These are phyloP conservation scores for Butastur rufipennis DNA, from an alignment of 2,113 vertebrate species.

Conservation along the genomic window DNA sequence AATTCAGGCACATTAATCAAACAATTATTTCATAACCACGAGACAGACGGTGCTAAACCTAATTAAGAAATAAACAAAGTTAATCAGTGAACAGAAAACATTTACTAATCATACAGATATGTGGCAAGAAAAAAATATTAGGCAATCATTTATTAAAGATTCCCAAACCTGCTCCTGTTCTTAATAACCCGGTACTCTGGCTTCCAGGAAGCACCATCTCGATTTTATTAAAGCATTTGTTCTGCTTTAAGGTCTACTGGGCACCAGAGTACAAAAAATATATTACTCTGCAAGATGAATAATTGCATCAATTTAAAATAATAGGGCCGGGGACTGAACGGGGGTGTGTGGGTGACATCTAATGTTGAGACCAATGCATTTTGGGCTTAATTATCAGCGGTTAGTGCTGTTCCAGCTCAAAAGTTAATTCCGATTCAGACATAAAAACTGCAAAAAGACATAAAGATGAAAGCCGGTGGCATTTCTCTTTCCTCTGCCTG, in stretches of 20 bases:
- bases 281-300: constrained; percentile 32
- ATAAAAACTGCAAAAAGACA: neutral
- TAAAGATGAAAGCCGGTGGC: neutral
- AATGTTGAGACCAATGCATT: neutral
- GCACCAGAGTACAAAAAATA: constrained; percentile 15
- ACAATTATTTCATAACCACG: constrained; percentile 65
- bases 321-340: neutral
- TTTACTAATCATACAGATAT: constrained; percentile 56
- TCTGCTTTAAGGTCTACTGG: constrained; percentile 48
- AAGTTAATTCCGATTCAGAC: neutral
- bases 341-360: neutral
- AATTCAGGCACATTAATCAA: constrained; percentile 73
- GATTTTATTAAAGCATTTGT: constrained; percentile 56
- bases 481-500: neutral
- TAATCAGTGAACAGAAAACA: constrained; percentile 68
- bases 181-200: neutral
- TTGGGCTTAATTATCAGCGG: constrained; percentile 4
- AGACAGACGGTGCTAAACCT: constrained; percentile 64
- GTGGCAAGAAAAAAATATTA: constrained; percentile 37
- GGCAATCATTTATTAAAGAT: constrained; percentile 42
- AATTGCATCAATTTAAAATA: constrained; percentile 54
- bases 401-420: neutral
- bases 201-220: constrained; percentile 23
- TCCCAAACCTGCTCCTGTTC: constrained; percentile 7
- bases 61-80: constrained; percentile 79